Base-by-base conservation (phyloP, 2,797 vertebrate genomes). In the Poecilia gillii region DNA sequence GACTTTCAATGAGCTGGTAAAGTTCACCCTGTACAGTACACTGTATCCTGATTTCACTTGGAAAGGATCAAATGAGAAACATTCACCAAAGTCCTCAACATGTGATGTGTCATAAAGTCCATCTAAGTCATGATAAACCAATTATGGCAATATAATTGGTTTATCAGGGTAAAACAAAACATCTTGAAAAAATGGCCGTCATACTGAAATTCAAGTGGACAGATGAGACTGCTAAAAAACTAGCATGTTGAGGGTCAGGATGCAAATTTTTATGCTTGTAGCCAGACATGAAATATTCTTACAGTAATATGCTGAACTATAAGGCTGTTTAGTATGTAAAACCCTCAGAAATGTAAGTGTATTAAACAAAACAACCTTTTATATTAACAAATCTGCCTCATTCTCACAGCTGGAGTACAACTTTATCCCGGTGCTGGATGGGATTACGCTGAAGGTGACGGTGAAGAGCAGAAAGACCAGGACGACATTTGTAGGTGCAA, bases 1-100 rank as follows among this genome's bases (percentile, higher is more conserved):
- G 77, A 96, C 94, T 51, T 98, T 96, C 92, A 98, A 98, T 80
- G 96, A 98, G 88, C 96, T 98, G 93, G 97, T 98, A 95, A 55
- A 53, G 7, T 25, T n/a, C 39, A 25, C 72, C 23, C 45, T 12
- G 68, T 53, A 53, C 8, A 3, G 49, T 3, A 23, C 16, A 20
- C 4, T 6, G 16, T 71, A 1, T 4, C 31, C 23, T 71, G 51
- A 74, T 74, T 74, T 41, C 49, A 18, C 39, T 25, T 74, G 66
- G 28, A 62, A 45, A 45, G 20, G 9, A n/a, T 23, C 23, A 43
- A 36, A n/a, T 4, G n/a, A 57, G 55, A 57, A 57, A 57, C 3
- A 57, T 28, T 28, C 4, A 57, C 11, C n/a, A 2, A 25, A 25
- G 49, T 53, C 20, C 7, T 23, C 2, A 25, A 25, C 49, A 53